Evolutionary conservation across 2,113 vertebrate genomes (phyloP).

Genomic region (Fulmarus glacialis): DNA sequence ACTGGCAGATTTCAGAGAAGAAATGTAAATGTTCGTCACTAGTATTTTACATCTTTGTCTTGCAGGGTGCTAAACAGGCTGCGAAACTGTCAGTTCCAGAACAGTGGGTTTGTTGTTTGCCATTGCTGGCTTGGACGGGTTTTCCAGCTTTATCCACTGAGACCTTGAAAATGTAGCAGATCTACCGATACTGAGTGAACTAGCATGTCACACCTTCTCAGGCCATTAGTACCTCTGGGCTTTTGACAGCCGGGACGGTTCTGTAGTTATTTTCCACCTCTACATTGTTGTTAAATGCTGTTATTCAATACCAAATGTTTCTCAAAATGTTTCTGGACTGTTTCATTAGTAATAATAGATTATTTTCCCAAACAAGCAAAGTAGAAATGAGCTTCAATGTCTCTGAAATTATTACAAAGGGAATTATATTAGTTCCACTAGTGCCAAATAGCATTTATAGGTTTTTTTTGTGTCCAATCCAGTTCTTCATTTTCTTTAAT

Average conservation of each 20-base stretch:
- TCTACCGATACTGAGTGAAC: neutral
- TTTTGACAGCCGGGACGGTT: neutral
- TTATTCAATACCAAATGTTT: neutral
- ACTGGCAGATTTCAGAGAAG: neutral
- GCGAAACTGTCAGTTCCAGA: neutral
- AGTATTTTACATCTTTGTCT: neutral
- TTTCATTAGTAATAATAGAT: neutral
- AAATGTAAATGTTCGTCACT: neutral
- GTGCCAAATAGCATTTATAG: neutral
- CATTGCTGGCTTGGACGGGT: neutral
- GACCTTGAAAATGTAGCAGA: neutral
- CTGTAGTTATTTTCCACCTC: neutral
- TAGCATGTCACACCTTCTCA: neutral
- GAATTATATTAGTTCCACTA: conserved; percentile 30
- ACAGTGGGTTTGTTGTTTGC: neutral
- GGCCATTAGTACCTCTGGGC: neutral
- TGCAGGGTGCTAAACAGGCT: neutral
- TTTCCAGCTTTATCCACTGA: neutral
- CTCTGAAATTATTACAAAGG: neutral
- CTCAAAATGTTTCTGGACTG: neutral
- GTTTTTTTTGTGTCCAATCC: neutral
- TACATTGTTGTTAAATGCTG: neutral
- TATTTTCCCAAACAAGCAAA: conserved; percentile 22
- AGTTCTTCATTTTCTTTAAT: conserved; percentile 36
- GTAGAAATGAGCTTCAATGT: neutral